Conservation (phyloP, 1,140 invertebrate genomes). For the Plodia interpunctella region DNA sequence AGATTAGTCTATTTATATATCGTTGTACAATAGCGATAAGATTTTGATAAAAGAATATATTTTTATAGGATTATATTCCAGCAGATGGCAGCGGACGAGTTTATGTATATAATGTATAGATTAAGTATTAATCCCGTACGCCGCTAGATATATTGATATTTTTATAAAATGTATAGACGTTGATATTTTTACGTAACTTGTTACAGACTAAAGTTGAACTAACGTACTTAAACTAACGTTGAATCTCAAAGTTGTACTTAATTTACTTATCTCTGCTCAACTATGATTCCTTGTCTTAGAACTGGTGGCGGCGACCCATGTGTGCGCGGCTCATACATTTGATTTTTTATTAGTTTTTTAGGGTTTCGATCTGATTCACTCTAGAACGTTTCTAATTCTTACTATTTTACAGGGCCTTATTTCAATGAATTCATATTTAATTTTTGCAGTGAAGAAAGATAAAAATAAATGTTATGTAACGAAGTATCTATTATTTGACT, state of each 20-base stretch:
- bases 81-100: conserved; percentile 27
- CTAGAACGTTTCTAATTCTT: too few species aligned
- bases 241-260: conserved; percentile 55
- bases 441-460: too few species aligned
- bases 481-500: not conserved
- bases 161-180: conserved; percentile 8
- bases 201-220: not conserved
- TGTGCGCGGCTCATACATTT: not conserved
- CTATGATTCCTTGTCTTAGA: not conserved
- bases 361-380: too few species aligned
- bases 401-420: too few species aligned
- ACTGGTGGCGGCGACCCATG: not conserved
- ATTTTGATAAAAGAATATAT: conserved; percentile 26
- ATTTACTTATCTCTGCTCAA: conserved; percentile 12
- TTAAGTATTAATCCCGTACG: not conserved
- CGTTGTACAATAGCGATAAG: conserved; percentile 36
- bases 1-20: conserved; percentile 13
- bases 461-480: too few species aligned
- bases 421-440: too few species aligned
- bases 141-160: not conserved
- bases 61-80: conserved; percentile 20
- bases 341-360: too few species aligned
- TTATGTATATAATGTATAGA: conserved; percentile 29
- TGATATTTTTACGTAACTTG: conserved; percentile 8
- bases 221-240: conserved; percentile 9